These are phyloP conservation scores for Zeugodacus cucurbitae DNA, from an alignment of 1,140 invertebrate species.

Conservation along the genomic window DNA sequence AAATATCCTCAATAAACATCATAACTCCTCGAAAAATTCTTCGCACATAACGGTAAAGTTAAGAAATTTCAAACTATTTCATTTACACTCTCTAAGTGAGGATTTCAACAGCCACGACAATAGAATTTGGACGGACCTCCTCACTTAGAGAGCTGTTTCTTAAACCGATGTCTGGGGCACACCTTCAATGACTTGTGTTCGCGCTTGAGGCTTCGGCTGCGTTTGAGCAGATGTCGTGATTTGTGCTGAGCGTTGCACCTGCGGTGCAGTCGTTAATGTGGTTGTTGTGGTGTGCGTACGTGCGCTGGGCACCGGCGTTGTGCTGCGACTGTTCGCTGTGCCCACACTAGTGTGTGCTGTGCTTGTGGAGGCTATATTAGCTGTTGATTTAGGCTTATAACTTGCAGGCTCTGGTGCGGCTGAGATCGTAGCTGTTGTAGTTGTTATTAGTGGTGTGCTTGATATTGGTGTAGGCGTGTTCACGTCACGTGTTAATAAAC, in stretches of 20 bases:
- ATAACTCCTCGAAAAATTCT: neutral
- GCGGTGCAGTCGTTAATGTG: constrained; percentile 48
- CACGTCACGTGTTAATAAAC: constrained; percentile 42
- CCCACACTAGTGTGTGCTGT: neutral
- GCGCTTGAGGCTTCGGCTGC: constrained; percentile 41
- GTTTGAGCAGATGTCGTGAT: neutral
- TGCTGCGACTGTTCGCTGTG: constrained; percentile 55
- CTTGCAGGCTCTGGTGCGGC: neutral
- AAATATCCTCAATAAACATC: neutral
- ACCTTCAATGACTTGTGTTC: constrained; percentile 62
- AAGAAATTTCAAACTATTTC: neutral
- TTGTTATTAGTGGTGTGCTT: constrained; percentile 52
- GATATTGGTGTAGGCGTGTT: constrained; percentile 48
- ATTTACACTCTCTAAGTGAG: neutral
- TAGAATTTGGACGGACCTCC: neutral
- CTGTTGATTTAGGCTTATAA: constrained; percentile 43
- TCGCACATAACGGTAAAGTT: neutral
- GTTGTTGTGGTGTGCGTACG: constrained; percentile 53
- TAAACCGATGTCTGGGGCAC: constrained; percentile 64
- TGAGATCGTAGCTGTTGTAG: neutral
- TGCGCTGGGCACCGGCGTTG: constrained; percentile 57
- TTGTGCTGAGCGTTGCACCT: neutral
- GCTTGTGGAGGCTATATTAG: neutral
- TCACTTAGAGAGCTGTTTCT: constrained; percentile 62
- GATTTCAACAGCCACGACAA: neutral